Percentiles rank a stretch among this genome's conserved stretches.
These are phyloP conservation scores for Rhodeus uyekii DNA, from an alignment of 2,797 vertebrate genomes.

Conservation along the genomic window DNA sequence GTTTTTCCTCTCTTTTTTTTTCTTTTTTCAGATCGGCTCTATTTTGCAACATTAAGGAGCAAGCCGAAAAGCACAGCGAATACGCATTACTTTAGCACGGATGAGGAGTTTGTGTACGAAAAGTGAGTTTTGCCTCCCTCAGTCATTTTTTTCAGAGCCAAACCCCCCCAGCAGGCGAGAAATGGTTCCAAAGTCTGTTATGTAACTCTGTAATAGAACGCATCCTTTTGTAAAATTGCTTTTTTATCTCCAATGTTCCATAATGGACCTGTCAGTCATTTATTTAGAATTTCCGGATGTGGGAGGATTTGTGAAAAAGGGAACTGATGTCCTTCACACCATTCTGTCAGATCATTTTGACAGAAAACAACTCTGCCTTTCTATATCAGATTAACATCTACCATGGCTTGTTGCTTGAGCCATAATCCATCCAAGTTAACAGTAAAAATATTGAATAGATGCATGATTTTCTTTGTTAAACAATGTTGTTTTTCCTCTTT, in stretches of 20 bases:
- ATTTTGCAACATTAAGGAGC: slow-evolving; percentile 92
- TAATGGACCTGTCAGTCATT: slow-evolving; percentile 30
- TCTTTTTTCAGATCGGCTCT: slow-evolving; percentile 84
- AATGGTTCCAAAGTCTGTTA: neutral
- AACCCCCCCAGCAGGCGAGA: slow-evolving; percentile 2
- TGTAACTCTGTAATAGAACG: slow-evolving; percentile 3
- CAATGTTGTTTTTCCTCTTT: neutral
- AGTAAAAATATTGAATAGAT: too few species aligned
- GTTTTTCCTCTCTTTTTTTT: too few species aligned
- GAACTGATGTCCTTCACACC: neutral
- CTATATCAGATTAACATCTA: neutral
- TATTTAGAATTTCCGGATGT: slow-evolving; percentile 2
- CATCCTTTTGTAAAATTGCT: slow-evolving; percentile 23
- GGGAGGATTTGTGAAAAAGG: slow-evolving; percentile 8
- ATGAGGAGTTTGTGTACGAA: slow-evolving; percentile 94
- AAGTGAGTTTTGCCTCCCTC: slow-evolving; percentile 84
- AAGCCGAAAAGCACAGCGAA: slow-evolving; percentile 94
- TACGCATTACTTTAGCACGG: slow-evolving; percentile 96
- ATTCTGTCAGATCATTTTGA: slow-evolving; percentile 1
- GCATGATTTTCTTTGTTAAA: neutral
- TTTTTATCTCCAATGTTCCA: neutral
- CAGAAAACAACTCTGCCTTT: neutral
- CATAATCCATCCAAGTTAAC: too few species aligned
- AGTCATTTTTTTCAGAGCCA: neutral
- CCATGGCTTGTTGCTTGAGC: neutral